Conservation (phyloP, 64 coral and sea anemone genomes). For the Stichodactyla mertensii region DNA sequence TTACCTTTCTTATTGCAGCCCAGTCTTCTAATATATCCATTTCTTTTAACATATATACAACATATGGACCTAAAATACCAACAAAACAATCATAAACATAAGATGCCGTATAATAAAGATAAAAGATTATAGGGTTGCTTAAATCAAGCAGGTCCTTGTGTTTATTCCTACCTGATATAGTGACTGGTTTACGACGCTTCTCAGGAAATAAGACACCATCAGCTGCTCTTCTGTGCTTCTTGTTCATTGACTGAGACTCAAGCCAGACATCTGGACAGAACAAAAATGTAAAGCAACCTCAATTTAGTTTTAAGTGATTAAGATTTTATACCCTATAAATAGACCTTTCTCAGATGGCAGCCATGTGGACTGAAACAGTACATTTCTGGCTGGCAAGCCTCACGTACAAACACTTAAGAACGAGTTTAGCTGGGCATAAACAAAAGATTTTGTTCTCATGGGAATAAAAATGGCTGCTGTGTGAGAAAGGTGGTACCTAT, state of each 20-base stretch:
- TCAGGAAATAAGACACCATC: slow-evolving; percentile 79
- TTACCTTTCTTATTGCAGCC: slow-evolving; percentile 96
- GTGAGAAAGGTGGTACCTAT: background rate
- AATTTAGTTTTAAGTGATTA: background rate
- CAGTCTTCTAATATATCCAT: slow-evolving; percentile 99
- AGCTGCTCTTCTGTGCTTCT: slow-evolving; percentile 83
- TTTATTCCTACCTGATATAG: slow-evolving; percentile 78
- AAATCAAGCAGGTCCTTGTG: background rate
- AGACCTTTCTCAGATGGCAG: too few relatives aligned
- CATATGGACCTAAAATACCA: slow-evolving; percentile 54
- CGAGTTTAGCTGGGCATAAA: too few relatives aligned
- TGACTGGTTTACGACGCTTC: slow-evolving; percentile 92
- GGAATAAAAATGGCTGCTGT: too few relatives aligned
- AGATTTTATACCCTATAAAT: too few relatives aligned
- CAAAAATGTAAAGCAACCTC: background rate
- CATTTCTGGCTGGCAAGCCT: too few relatives aligned
- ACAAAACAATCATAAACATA: background rate
- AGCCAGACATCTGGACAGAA: slow-evolving; percentile 82
- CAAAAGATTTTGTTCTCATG: too few relatives aligned
- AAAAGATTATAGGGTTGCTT: too few relatives aligned
- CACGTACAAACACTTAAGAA: too few relatives aligned
- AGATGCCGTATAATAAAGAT: background rate
- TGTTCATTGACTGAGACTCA: slow-evolving; percentile 83
- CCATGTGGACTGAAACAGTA: too few relatives aligned
- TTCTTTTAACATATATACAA: slow-evolving; percentile 99